Evolutionary conservation across 2,113 vertebrate species (phyloP).

Genomic region (Nymphicus hollandicus): DNA sequence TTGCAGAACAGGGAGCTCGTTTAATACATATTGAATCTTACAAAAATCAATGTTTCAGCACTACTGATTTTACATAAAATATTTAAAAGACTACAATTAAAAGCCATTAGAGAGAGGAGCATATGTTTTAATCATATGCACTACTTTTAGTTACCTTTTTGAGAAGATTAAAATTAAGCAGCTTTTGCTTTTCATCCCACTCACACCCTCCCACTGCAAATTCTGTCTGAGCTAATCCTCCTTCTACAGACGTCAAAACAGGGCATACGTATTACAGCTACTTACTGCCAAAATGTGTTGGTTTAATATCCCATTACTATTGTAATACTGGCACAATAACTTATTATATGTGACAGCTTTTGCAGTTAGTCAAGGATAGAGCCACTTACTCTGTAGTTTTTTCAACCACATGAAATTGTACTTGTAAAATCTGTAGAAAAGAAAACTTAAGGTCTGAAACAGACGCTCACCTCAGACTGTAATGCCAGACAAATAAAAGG

Average conservation of each 20-base stretch:
- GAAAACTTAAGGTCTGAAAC: not conserved
- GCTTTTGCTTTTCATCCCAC: conserved; percentile 55
- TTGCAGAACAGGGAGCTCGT: not conserved
- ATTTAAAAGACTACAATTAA: not conserved
- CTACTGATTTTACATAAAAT: conserved; percentile 1
- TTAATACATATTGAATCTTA: not conserved
- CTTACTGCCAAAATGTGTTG: conserved; percentile 23
- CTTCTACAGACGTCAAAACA: conserved; percentile 49
- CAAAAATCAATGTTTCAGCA: not conserved
- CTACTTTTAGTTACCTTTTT: conserved; percentile 40
- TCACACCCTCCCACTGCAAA: conserved; percentile 44
- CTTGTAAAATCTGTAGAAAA: not conserved
- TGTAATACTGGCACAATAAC: conserved; percentile 28
- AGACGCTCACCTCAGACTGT: not conserved
- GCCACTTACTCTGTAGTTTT: not conserved
- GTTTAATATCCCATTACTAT: conserved; percentile 46
- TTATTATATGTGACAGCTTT: not conserved
- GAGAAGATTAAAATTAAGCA: conserved; percentile 58
- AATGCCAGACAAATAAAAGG: not conserved
- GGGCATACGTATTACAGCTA: conserved; percentile 36
- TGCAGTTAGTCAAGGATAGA: conserved; percentile 22
- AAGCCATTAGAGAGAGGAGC: not conserved
- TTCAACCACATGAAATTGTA: not conserved
- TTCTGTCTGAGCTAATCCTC: conserved; percentile 55
- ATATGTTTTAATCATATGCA: not conserved